Evolutionary conservation across 1,140 invertebrate genomes (phyloP).

Genomic region (Mizuhopecten yessoensis): DNA sequence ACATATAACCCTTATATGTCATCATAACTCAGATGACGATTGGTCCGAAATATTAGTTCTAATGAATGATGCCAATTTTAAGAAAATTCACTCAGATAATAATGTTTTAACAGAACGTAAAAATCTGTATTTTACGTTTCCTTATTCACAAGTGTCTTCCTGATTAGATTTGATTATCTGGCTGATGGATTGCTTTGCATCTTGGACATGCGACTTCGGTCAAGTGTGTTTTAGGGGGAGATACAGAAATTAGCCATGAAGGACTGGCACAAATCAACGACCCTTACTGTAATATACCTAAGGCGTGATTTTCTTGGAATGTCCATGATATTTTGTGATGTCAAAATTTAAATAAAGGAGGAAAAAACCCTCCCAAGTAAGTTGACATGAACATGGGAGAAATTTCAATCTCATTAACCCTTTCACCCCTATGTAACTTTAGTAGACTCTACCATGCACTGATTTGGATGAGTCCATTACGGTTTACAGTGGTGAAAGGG

Average conservation of each 20-base stretch:
- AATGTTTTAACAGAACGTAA: background rate
- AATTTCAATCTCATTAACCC: too few species aligned
- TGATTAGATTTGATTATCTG: background rate
- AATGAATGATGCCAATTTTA: background rate
- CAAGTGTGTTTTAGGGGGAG: background rate
- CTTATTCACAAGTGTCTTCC: background rate
- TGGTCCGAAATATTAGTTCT: background rate
- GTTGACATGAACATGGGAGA: too few species aligned
- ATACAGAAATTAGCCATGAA: background rate
- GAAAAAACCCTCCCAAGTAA: too few species aligned
- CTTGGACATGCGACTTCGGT: background rate
- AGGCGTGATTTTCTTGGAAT: background rate
- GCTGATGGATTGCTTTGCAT: background rate
- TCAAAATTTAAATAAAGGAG: too few species aligned
- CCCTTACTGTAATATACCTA: background rate
- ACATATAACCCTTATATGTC: background rate
- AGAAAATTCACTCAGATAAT: background rate
- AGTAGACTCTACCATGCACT: too few species aligned
- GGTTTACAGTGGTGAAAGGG: too few species aligned
- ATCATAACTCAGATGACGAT: background rate
- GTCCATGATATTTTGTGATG: background rate
- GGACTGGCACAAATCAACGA: background rate
- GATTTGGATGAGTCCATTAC: too few species aligned
- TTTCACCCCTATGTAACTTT: too few species aligned
- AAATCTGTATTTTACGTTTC: background rate